These are phyloP conservation scores for Hybos culiciformis DNA, from an alignment of 2,888 invertebrate genomes.

Conservation along the genomic window DNA sequence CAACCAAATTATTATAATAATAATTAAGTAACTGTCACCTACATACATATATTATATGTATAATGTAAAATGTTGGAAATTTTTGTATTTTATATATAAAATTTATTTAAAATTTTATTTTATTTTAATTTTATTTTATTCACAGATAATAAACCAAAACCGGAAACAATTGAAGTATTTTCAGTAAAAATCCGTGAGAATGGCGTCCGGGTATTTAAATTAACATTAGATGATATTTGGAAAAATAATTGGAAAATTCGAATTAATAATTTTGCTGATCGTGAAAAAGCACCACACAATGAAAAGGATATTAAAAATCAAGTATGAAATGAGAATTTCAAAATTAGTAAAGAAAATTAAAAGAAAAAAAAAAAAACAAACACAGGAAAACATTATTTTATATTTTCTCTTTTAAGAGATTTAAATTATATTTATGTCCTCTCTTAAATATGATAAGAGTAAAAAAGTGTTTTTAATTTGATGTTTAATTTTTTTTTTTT, in stretches of 20 bases:
- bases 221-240: constrained; percentile 54
- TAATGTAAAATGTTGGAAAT: background rate
- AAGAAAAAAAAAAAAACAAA: too few species aligned
- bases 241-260: constrained; percentile 50
- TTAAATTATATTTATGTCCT: too few species aligned
- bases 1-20: background rate
- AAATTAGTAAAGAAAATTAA: background rate
- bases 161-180: constrained; percentile 55
- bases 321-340: constrained; percentile 31
- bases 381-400: too few species aligned
- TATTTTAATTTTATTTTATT: constrained; percentile 18
- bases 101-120: background rate
- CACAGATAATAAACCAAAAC: constrained; percentile 59
- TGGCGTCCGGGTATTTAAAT: constrained; percentile 44
- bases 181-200: constrained; percentile 39
- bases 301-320: constrained; percentile 56
- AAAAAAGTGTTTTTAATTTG: too few species aligned
- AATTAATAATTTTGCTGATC: constrained; percentile 60
- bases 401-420: too few species aligned
- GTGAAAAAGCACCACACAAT: constrained; percentile 49
- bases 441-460: too few species aligned
- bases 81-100: background rate
- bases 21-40: too few species aligned
- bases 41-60: too few species aligned
- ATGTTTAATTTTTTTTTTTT: too few species aligned